A percentile compares a stretch with the other conserved stretches of the same genome.
These are phyloP conservation scores for Neogale vison DNA, from an alignment of 2,113 vertebrate species.

Conservation along the genomic window DNA sequence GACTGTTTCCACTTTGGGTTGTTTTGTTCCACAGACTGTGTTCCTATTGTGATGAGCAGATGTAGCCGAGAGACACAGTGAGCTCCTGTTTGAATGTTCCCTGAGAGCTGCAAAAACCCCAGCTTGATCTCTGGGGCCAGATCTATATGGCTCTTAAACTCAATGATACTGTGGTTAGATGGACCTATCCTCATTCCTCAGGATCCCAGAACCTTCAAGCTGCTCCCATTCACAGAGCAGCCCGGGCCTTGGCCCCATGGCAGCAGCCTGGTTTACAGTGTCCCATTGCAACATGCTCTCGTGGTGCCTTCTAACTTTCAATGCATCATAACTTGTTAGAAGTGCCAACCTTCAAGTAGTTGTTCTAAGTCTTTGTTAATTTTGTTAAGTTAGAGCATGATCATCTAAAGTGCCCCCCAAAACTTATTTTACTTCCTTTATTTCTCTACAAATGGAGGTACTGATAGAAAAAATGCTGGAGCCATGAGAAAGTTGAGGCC, in stretches of 20 bases:
- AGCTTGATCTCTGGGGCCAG: not conserved
- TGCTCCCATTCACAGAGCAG: not conserved
- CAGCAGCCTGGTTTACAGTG: rapidly evolving
- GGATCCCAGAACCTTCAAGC: not conserved
- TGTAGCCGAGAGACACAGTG: not conserved
- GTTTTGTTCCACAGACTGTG: not conserved
- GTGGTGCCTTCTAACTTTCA: not conserved
- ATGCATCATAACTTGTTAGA: not conserved
- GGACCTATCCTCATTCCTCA: rapidly evolving
- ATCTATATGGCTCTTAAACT: not conserved
- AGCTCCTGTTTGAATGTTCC: not conserved
- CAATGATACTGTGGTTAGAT: not conserved
- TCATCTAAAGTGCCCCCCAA: not conserved
- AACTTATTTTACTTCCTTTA: not conserved
- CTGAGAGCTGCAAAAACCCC: not conserved
- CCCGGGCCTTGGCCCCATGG: not conserved
- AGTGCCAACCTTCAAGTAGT: not conserved
- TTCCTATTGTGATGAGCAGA: not conserved
- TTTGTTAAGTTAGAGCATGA: not conserved
- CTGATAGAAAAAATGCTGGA: not conserved
- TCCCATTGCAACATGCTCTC: too few relatives aligned
- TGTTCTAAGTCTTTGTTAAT: not conserved
- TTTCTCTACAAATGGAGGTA: not conserved
- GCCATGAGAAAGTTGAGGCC: not conserved
- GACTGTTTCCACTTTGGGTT: not conserved